Conservation (phyloP, 2,113 vertebrate genomes). For the Cyprinodon variegatus region DNA sequence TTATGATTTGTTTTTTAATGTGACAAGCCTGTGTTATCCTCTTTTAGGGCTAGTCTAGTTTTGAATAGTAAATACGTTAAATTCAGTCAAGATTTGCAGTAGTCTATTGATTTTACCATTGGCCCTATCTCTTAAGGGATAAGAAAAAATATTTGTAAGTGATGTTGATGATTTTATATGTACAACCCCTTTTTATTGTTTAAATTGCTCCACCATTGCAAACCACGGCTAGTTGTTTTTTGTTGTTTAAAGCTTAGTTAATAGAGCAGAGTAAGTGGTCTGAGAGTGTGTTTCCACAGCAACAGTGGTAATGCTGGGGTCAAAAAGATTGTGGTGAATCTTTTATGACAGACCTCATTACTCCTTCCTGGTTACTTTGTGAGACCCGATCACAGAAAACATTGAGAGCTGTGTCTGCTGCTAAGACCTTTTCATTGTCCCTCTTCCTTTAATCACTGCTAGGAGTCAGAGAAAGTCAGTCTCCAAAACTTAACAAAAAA, state of each 20-base stretch:
- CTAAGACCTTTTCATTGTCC: conserved; percentile 36
- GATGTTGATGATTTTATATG: not conserved
- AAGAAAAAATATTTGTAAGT: not conserved
- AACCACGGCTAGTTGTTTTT: conserved; percentile 8
- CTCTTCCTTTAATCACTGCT: conserved; percentile 28
- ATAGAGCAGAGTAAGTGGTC: conserved; percentile 40
- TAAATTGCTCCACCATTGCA: not conserved
- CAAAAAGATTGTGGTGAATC: conserved; percentile 54
- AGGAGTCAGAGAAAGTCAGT: conserved; percentile 5
- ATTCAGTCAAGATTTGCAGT: conserved; percentile 44
- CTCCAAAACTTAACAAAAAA: conserved; percentile 11
- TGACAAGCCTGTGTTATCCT: conserved; percentile 37
- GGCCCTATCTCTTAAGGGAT: conserved; percentile 2
- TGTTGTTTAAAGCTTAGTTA: conserved; percentile 25
- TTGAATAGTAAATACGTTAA: conserved; percentile 41
- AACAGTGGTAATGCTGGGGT: conserved; percentile 43
- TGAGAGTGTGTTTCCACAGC: conserved; percentile 60
- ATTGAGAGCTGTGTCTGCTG: conserved; percentile 21
- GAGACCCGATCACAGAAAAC: conserved; percentile 13
- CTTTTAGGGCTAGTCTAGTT: conserved; percentile 48
- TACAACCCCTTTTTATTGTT: not conserved
- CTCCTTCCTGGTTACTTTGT: conserved; percentile 38
- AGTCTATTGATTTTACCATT: conserved; percentile 6
- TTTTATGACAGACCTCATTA: conserved; percentile 73
- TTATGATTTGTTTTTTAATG: conserved; percentile 75